Evolutionary conservation across 2,888 invertebrate species (phyloP).

Genomic region (Carpatolechia fugitivella): DNA sequence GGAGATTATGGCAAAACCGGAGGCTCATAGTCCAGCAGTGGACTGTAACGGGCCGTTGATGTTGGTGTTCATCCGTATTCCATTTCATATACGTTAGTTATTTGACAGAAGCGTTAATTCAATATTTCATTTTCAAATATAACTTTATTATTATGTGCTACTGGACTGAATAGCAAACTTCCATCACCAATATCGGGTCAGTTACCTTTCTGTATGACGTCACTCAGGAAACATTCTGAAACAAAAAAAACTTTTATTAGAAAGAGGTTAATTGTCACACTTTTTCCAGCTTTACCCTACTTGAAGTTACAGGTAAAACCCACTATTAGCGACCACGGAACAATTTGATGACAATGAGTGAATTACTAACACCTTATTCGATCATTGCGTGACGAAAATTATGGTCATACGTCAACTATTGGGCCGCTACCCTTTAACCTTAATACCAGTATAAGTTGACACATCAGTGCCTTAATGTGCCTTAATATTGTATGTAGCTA

Average conservation of each 20-base stretch:
- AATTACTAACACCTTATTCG: constrained; percentile 8
- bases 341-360: neutral
- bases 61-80: too few relatives aligned
- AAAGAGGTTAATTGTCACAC: neutral
- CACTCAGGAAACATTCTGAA: constrained; percentile 12
- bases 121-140: too few relatives aligned
- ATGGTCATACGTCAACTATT: constrained; percentile 8
- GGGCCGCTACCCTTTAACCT: constrained; percentile 12
- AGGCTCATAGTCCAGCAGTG: too few relatives aligned
- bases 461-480: neutral
- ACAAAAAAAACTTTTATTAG: constrained; percentile 3
- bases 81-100: too few relatives aligned
- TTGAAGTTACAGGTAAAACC: neutral
- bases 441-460: constrained; percentile 7
- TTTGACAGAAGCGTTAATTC: too few relatives aligned
- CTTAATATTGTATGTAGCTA: neutral
- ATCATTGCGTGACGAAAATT: constrained; percentile 13
- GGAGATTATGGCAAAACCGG: too few relatives aligned
- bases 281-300: neutral
- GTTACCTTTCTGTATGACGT: constrained; percentile 6
- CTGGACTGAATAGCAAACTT: too few relatives aligned
- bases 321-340: neutral
- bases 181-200: neutral
- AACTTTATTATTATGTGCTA: too few relatives aligned
- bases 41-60: too few relatives aligned